A percentile compares a stretch with the other conserved stretches of the same genome.
Conservation (phyloP, 1,140 invertebrate genomes). For the Eueides isabella region DNA sequence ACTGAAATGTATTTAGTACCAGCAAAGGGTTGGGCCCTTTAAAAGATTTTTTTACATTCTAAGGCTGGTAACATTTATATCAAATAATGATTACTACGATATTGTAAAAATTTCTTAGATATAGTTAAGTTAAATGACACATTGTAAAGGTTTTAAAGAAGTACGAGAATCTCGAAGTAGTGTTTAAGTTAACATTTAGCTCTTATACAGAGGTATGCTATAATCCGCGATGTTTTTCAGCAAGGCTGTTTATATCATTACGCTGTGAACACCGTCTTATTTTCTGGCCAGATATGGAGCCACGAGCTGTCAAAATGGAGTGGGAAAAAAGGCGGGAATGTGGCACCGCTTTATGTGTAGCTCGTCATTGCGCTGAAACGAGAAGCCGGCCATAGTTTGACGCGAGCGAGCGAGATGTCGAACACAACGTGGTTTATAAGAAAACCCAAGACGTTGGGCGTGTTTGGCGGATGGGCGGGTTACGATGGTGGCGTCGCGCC, state of each 20-base stretch:
- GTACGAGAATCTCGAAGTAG: not conserved
- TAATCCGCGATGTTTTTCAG: not conserved
- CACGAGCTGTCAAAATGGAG: constrained; percentile 82
- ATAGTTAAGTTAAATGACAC: no score
- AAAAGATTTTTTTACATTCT: no score
- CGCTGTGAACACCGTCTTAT: constrained; percentile 74
- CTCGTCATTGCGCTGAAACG: constrained; percentile 76
- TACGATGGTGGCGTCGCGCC: constrained; percentile 56
- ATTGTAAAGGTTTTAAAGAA: not conserved
- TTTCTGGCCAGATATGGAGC: constrained; percentile 80
- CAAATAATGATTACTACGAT: no score
- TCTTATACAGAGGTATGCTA: not conserved
- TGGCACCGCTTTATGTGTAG: constrained; percentile 79
- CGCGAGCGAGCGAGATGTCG: constrained; percentile 59
- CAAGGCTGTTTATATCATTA: not conserved
- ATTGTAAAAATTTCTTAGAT: no score
- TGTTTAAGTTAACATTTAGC: not conserved
- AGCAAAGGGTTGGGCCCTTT: no score
- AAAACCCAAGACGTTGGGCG: constrained; percentile 82
- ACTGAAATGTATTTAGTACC: no score
- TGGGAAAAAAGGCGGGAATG: constrained; percentile 82
- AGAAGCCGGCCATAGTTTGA: constrained; percentile 43
- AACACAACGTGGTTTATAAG: constrained; percentile 81
- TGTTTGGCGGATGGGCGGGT: constrained; percentile 80
- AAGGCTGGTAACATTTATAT: no score